Conservation (phyloP, 2,797 vertebrate species). For the Poliocrania exsul region DNA sequence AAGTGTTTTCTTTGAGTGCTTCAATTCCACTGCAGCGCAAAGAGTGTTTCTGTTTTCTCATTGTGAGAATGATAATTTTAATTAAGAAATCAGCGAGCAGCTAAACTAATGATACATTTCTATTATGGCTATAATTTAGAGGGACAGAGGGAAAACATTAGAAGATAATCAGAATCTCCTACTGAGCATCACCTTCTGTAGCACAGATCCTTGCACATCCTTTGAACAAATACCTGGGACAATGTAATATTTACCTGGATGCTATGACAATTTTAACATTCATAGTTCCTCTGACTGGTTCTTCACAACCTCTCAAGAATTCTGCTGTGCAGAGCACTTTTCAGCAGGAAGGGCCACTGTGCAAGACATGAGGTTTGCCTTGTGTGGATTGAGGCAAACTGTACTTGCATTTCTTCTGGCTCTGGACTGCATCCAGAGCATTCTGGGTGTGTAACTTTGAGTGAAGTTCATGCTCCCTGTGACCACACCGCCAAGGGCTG, state of each 20-base stretch:
- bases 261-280: background rate
- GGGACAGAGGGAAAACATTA: background rate
- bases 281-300: background rate
- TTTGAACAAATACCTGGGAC: background rate
- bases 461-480: background rate
- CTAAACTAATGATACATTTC: background rate
- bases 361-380: background rate
- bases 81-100: background rate
- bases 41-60: background rate
- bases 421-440: background rate
- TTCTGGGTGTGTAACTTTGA: background rate
- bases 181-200: rapidly evolving
- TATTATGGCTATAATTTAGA: background rate
- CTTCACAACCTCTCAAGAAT: background rate
- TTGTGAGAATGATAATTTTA: background rate
- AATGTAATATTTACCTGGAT: background rate
- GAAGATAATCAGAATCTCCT: background rate
- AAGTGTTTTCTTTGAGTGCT: background rate
- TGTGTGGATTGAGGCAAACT: background rate
- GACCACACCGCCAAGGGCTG: background rate
- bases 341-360: background rate
- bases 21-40: background rate
- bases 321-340: background rate
- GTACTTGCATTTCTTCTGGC: background rate
- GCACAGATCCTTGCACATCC: background rate